Evolutionary conservation across 2,113 vertebrate genomes (phyloP), one percentile per base, ranked within the genome.

Genomic region (Chaetodon auriga): DNA sequence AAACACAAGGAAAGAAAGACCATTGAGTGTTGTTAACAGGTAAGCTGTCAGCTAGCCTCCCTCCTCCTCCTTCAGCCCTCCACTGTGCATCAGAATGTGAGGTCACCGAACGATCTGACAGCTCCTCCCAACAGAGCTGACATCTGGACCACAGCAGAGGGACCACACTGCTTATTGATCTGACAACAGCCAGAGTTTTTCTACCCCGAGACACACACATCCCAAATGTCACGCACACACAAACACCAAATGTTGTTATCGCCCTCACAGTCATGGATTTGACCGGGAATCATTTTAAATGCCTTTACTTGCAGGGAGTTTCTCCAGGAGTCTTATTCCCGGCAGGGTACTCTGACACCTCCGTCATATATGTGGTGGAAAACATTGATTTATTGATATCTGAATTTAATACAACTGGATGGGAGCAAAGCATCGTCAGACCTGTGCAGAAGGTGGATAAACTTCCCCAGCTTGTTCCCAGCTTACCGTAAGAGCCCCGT

Each of bases 401-500:
- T 21, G 58, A 38, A 36, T 57, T 70, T 49, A 15, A 53, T 2
- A 41, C 30, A 78, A 1, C 45, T 53, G 36, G 16, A 46, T 30
- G 10, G 58, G 1, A 36, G 43, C 7, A 66, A 68, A 43, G 38
- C 30, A 45, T 60, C 71, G 36, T 30, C 14, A 69, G 16, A 72
- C 49, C 14, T 7, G 3, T 38, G 9, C 38, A 53, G 35, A 9
- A 15, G 53, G 13, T 25, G 14, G 10, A 75, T 18, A 36, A 58
- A 41, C 16, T n/a, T 70, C 25, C 41, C 53, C 43, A 63, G 36
- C 19, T 41, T 41, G 23, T 35, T 57, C 66, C 25, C 1, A 13
- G 43, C 19, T 90, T 96, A 99, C 98, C 98, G 0, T 99, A 99
- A 69, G 98, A 98, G 87, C 98, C 98, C 84, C 98, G 97, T 81